Evolutionary conservation across 2,888 invertebrate species (phyloP).

Genomic region (Drosophila lacicola): DNA sequence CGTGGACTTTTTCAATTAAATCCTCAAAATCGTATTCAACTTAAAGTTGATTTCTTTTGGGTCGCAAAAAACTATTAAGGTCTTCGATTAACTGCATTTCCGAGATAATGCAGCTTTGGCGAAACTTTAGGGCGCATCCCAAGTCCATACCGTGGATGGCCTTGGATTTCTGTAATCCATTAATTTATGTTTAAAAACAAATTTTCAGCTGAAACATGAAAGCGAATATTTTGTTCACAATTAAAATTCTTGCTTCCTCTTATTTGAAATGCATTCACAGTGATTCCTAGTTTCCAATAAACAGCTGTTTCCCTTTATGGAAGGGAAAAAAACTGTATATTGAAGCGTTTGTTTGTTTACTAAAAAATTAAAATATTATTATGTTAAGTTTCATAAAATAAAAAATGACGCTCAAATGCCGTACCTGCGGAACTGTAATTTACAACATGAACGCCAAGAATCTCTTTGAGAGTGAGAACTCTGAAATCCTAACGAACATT

Average conservation of each 20-base stretch:
- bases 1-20: constrained; percentile 7
- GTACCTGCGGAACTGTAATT: constrained; percentile 57
- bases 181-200: neutral
- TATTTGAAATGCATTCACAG: constrained; percentile 19
- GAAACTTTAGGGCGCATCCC: constrained; percentile 38
- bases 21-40: neutral
- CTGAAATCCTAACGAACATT: constrained; percentile 37
- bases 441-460: constrained; percentile 58
- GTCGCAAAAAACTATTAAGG: constrained; percentile 1
- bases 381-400: neutral
- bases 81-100: constrained; percentile 36
- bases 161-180: constrained; percentile 2
- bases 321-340: too few species aligned
- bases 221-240: neutral
- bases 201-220: neutral
- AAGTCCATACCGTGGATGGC: constrained; percentile 32
- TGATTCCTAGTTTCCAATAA: neutral
- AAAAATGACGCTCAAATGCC: constrained; percentile 61
- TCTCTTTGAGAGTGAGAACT: constrained; percentile 42
- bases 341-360: neutral
- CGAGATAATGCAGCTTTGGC: constrained; percentile 52
- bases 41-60: neutral
- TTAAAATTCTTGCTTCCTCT: constrained; percentile 18
- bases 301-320: constrained; percentile 1
- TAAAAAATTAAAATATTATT: neutral